Evolutionary conservation across 2,888 invertebrate species (phyloP).

Genomic region (Caenorhabditis sp.): DNA sequence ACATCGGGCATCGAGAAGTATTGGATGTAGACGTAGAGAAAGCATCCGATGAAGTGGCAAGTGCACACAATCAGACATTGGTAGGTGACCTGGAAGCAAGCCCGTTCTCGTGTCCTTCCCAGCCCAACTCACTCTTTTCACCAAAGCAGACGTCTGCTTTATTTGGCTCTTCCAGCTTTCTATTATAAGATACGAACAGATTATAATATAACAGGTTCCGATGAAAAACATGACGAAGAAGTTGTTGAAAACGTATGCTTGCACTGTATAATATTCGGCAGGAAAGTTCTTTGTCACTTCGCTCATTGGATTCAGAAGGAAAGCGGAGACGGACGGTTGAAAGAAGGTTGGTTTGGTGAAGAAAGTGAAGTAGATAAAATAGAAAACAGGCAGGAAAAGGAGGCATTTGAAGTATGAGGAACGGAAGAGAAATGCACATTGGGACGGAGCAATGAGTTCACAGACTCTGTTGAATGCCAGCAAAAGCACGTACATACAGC

Average conservation of each 20-base stretch:
- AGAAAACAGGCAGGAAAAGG: conserved; percentile 44
- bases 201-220: conserved; percentile 40
- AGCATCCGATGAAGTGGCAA: conserved; percentile 59
- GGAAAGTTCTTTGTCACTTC: conserved; percentile 45
- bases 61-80: conserved; percentile 51
- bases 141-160: conserved; percentile 26
- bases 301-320: conserved; percentile 56
- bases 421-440: conserved; percentile 40
- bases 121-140: conserved; percentile 14
- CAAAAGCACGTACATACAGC: conserved; percentile 54
- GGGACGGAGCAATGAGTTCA: conserved; percentile 41
- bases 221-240: conserved; percentile 55
- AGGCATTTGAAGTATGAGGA: conserved; percentile 9
- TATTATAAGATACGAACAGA: conserved; percentile 38
- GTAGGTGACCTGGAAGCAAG: conserved; percentile 34
- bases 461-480: conserved; percentile 55
- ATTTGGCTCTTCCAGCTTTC: conserved; percentile 30
- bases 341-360: conserved; percentile 61
- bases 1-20: conserved; percentile 54
- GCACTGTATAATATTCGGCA: conserved; percentile 47
- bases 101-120: no score
- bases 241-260: conserved; percentile 59
- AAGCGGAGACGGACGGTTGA: conserved; percentile 46
- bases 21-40: conserved; percentile 59
- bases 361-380: conserved; percentile 58